Evolutionary conservation across 2,113 vertebrate genomes (phyloP).

Genomic region (Lepus europaeus): DNA sequence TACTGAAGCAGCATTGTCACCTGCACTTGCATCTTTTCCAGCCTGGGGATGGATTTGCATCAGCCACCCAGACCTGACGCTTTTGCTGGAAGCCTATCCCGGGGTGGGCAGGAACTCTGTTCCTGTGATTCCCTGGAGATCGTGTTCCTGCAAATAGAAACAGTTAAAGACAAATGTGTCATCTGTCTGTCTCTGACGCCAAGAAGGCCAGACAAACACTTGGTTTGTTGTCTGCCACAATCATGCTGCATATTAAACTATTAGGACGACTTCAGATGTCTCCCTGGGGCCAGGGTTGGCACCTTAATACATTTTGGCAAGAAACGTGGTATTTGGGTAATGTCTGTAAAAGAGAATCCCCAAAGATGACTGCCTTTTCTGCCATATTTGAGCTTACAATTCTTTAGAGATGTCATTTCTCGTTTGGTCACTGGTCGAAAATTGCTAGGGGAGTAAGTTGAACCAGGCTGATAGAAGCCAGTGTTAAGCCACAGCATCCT

Average conservation of each 20-base stretch:
- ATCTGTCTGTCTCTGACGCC: not conserved
- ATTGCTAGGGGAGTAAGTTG: not conserved
- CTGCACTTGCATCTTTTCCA: not conserved
- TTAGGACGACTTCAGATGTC: not conserved
- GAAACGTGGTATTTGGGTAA: slow-evolving; percentile 2
- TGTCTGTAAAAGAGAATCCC: not conserved
- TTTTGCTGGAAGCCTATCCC: not conserved
- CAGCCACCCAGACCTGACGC: not conserved
- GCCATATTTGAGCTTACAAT: not conserved
- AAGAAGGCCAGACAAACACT: not conserved
- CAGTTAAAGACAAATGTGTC: not conserved
- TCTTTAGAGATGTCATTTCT: not conserved
- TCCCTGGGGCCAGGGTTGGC: not conserved
- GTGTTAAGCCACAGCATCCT: not conserved
- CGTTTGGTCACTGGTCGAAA: not conserved
- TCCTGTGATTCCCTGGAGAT: not conserved
- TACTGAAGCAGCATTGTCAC: not conserved
- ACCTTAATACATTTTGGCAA: not conserved
- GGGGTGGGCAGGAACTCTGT: not conserved
- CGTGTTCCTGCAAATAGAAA: slow-evolving; percentile 5
- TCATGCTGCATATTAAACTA: not conserved
- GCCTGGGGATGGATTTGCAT: not conserved
- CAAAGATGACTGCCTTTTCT: not conserved
- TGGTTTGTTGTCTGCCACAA: not conserved
- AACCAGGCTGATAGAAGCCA: not conserved